Evolutionary conservation across 2,113 vertebrate species (phyloP).

Genomic region (Anolis carolinensis): DNA sequence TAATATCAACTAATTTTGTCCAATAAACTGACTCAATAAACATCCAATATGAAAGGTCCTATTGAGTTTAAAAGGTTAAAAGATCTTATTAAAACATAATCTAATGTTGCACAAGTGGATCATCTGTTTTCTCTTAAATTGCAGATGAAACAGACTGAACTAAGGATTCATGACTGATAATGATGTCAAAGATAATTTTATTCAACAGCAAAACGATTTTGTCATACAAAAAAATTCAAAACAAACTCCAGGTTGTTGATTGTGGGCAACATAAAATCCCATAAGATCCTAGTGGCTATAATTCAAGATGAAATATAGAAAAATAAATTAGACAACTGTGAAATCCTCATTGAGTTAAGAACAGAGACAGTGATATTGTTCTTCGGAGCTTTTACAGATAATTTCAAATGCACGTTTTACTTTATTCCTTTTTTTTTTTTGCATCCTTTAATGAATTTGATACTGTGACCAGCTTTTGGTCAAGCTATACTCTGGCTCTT

Average conservation of each 20-base stretch:
- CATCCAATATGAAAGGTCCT: background rate
- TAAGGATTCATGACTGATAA: background rate
- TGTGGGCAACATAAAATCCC: too few species aligned
- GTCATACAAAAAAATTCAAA: background rate
- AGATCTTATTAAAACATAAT: background rate
- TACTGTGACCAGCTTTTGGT: conserved; percentile 36
- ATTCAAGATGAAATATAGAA: background rate
- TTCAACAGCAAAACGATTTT: background rate
- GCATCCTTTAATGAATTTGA: conserved; percentile 1
- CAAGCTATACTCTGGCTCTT: background rate
- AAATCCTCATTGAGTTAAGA: background rate
- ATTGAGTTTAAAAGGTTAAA: background rate
- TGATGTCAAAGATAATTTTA: background rate
- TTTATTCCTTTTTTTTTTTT: conserved; percentile 20
- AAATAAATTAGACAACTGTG: background rate
- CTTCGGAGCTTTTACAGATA: conserved; percentile 2
- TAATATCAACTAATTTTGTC: conserved; percentile 23
- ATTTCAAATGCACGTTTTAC: conserved; percentile 30
- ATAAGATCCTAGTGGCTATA: background rate
- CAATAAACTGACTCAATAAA: background rate
- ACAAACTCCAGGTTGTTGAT: too few species aligned
- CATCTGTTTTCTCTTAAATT: background rate
- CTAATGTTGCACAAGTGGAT: background rate
- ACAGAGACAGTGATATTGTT: background rate
- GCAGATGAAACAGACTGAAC: background rate